A percentile compares a stretch with the other conserved stretches of the same genome.
phyloP scores from a whole-genome alignment of 1,140 invertebrate genomes.

The Proctacanthus coquilletti region DNA sequence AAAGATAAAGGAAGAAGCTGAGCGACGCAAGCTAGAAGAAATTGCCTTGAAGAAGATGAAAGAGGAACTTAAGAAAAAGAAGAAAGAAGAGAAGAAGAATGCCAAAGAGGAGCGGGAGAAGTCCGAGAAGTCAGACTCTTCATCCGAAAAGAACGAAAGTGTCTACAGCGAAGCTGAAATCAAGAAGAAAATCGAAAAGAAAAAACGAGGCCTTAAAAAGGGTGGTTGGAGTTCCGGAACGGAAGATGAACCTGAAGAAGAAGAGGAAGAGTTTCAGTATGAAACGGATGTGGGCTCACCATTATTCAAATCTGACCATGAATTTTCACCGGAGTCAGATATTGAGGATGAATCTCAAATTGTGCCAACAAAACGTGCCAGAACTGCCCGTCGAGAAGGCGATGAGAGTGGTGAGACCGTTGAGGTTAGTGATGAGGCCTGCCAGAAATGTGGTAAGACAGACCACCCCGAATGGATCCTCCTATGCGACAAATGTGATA shows the following conservation, averaged over 20 bases:
- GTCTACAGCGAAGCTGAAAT: conserved; percentile 32
- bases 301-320: conserved; percentile 74
- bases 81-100: conserved; percentile 28
- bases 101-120: conserved; percentile 26
- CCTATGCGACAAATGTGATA: conserved; percentile 86
- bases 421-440: conserved; percentile 46
- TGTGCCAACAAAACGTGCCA: conserved; percentile 45
- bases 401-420: conserved; percentile 14
- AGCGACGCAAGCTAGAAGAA: conserved; percentile 54
- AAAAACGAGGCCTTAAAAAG: conserved; percentile 42
- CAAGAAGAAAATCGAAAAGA: conserved; percentile 36
- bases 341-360: conserved; percentile 42
- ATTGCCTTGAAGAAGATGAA: conserved; percentile 43
- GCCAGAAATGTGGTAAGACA: conserved; percentile 70
- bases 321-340: conserved; percentile 67
- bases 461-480: conserved; percentile 94
- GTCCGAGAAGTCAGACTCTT: conserved; percentile 30
- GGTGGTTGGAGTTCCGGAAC: conserved; percentile 54
- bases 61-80: conserved; percentile 44
- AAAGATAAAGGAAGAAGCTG: conserved; percentile 69
- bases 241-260: conserved; percentile 45
- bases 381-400: conserved; percentile 49
- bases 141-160: conserved; percentile 22
- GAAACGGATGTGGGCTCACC: conserved; percentile 40
- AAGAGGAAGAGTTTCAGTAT: conserved; percentile 34